Evolutionary conservation across 1,140 invertebrate species (phyloP), one percentile per base, ranked within the genome.

Genomic region (Zophobas atratus): DNA sequence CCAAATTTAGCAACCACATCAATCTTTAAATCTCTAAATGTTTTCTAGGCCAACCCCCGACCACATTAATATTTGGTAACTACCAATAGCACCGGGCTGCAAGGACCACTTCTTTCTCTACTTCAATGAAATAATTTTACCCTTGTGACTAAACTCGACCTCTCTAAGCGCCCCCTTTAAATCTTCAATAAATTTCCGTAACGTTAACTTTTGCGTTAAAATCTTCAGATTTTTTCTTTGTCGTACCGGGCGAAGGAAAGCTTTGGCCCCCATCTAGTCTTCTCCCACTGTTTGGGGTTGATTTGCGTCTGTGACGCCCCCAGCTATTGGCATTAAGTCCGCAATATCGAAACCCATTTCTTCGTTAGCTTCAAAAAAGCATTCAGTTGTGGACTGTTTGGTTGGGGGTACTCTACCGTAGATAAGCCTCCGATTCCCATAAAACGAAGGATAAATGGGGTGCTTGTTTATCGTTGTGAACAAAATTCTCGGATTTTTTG

Each of bases 111-210:
- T 90, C 89, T 70, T 86, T 86, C 36, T 81, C 81, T 1, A 86
- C 87, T 1, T 84, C 79, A 1, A 83, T 80, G 34, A 82, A 49
- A n/a, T 82, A 80, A 74, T 79, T 38, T 81, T 81, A n/a, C 83
- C 82, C 55, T 86, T 75, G 33, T 85, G 80, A 38, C 85, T 75
- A 78, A 86, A 90, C 60, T 87, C 81, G 0, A 93, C 88, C 91
- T 91, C 1, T 88, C 86, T 86, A n/a, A 82, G 91, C 92, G 82
- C 88, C 83, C 79, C 84, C 83, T 1, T 86, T 85, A 83, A 95
- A 90, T 75, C 95, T 91, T 1, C n/a, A n/a, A n/a, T 94, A 81
- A 34, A 96, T 88, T 87, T 89, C 92, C 0, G 89, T 89, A 1
- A 90, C 91, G 1, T 86, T n/a, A n/a, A 88, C 6, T 41, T 67